Evolutionary conservation across 1,140 invertebrate genomes (phyloP), one percentile per base, ranked within the genome.

Genomic region (Cherax quadricarinatus): DNA sequence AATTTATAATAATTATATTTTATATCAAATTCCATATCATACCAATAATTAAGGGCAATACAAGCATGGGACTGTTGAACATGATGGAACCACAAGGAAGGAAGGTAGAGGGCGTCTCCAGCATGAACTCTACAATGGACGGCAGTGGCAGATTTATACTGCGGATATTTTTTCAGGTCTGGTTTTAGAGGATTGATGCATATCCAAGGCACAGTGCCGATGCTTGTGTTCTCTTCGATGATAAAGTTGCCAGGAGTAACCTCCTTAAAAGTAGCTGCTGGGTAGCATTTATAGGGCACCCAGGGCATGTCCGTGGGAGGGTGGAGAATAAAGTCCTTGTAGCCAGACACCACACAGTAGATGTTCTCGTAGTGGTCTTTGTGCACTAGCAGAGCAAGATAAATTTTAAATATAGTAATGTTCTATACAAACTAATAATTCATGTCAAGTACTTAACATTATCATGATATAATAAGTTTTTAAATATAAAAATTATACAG

Each of bases 321-420:
- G 86, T 97, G 96, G 24, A 98, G 95, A 73, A 97, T 97, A 89
- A 98, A 98, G 93, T 97, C 97, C 94, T 98, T 98, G 94, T 96
- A 95, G 0, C 97, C 97, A 84, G 96, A 96, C 78, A 98, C 96
- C 0, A 98, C 97, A 95, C 97, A 98, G 94, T 98, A 98, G 62
- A 98, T 96, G 94, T 98, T 98, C 95, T 98, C 98, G 95, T 98
- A 98, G 48, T 97, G 97, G 95, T 98, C 98, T 95, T 98, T 98
- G 94, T 98, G 98, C 97, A 98, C 97, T 97, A 41, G 95, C 91
- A 95, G 95, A 24, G 87, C 30, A 53, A 92, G 75, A 75, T 75
- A 60, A 66, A 14, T 66, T 66, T 57, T 57, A 57, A 57, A 57
- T 57, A 57, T 14, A 57, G 14, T 57, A 57, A 9, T 57, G 53